Base-by-base conservation (phyloP, 2,797 vertebrate genomes). In the Apodemus agrarius region DNA sequence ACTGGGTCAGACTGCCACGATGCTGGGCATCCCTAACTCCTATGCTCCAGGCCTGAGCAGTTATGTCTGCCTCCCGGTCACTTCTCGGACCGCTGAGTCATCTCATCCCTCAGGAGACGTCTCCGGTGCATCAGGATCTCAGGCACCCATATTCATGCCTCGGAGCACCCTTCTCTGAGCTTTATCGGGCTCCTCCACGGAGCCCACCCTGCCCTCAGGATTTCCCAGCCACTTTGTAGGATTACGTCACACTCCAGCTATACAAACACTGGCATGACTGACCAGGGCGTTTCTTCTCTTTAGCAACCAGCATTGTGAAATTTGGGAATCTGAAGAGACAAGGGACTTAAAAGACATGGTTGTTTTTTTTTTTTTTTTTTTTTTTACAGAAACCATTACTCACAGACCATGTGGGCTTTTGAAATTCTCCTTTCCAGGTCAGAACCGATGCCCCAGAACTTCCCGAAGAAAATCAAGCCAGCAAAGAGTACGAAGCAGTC, bases 381-480 rank as follows among this genome's bases (percentile, higher is more conserved):
- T 52, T 82, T 92, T 96, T n/a, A 49, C 4, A 81, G 82, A 87
- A 94, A 93, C 31, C 13, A 61, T 93, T 54, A 57, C 31, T 92
- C 67, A 80, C 26, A 89, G 6, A 76, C 40, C 37, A 69, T 0
- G 0, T 52, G 12, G 76, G 22, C 59, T 85, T 93, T 91, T 87
- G 12, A 89, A 76, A 85, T 92, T 88, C 96, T 90, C 12, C 0
- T 90, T 97, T 97, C 94, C 98, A 99, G 99, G 98, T 99, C 65
- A 97, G 95, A 97, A 99, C 99, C 0, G 98, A 96, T 13, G 99
- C 99, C 93, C 9, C 96, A 1, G 24, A 0, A 13, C 98, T 99
- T 95, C 98, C 98, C 19, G 96, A 98, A 16, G 96, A 97, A 95
- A 99, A 98, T 86, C 99, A 99, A 98, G 99, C 99, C 52, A 97